Base-by-base conservation (phyloP, 1,140 invertebrate species). In the Acyrthosiphon pisum region DNA sequence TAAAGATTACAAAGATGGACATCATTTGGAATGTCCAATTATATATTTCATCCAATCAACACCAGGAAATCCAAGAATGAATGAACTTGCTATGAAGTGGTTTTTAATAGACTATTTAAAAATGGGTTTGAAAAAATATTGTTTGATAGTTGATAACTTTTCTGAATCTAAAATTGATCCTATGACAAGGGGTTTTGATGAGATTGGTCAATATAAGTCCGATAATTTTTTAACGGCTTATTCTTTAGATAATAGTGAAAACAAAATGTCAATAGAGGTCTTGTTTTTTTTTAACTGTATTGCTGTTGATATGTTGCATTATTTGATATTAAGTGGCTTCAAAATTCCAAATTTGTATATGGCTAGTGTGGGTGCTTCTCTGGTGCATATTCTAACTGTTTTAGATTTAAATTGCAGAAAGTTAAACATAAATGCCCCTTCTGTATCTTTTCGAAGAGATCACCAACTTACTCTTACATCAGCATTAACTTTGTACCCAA, bases 231-330 rank as follows among this genome's bases (percentile, higher is more conserved):
- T 76, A 76, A n/a, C 60, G 2, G 60, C 60, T 76, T 76, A n/a
- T 76, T 76, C 60, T 76, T 76, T 76, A 30, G 60, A 76, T 6
- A n/a, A 30, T 76, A 6, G 0, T 6, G 60, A n/a, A 76, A 23
- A 76, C 14, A 76, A 76, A n/a, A 1, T 76, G n/a, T 18, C 60
- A 18, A 35, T 76, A 18, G 60, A 76, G 1, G 30, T 76, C 6
- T 76, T 76, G 60, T 76, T 76, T 76, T 76, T 76, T 76, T 76
- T 76, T 76, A 76, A 76, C n/a, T 76, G 60, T 76, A 76, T 76
- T 35, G 60, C 60, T n/a, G 60, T 76, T n/a, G n/a, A n/a, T 76
- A 18, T 76, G 60, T n/a, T 76, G 30, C 30, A 76, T n/a, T 76
- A 76, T 76, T 76, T 76, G 14, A n/a, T 18, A 35, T 76, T 76